These are phyloP conservation scores for Acridotheres tristis DNA, from an alignment of 2,797 vertebrate species.

Conservation along the genomic window DNA sequence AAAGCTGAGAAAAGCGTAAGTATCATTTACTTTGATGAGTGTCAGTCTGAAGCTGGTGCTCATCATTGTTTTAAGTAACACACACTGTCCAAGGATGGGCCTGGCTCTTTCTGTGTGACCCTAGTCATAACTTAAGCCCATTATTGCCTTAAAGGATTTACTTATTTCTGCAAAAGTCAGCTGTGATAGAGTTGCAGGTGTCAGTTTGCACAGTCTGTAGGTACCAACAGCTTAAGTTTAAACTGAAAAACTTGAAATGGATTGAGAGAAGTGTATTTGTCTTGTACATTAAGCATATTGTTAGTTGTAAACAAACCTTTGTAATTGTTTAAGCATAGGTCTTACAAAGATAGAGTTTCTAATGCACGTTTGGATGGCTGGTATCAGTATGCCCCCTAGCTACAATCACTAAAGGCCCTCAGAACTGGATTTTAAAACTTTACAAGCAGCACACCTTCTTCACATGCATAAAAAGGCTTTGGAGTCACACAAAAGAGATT, in stretches of 20 bases:
- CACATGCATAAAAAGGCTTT: neutral
- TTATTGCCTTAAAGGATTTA: neutral
- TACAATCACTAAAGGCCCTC: neutral
- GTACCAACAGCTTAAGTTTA: neutral
- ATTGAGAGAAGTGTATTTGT: neutral
- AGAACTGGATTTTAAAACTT: neutral
- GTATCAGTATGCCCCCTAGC: neutral
- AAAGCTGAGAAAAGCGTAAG: slow-evolving; percentile 80
- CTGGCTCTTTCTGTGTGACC: neutral
- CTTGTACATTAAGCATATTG: neutral
- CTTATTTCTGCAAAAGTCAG: neutral
- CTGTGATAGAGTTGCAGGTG: neutral
- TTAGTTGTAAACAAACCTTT: neutral
- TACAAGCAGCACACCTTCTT: neutral
- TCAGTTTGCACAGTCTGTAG: neutral
- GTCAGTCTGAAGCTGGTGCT: neutral
- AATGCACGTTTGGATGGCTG: neutral
- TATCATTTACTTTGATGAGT: neutral
- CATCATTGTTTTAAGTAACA: neutral
- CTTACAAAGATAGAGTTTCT: neutral
- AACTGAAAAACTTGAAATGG: neutral
- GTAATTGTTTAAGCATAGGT: neutral
- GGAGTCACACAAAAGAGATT: neutral
- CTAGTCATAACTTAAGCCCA: neutral
- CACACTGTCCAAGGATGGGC: neutral